Base-by-base conservation (phyloP, 2,113 vertebrate genomes). In the Hippopotamus amphibius region DNA sequence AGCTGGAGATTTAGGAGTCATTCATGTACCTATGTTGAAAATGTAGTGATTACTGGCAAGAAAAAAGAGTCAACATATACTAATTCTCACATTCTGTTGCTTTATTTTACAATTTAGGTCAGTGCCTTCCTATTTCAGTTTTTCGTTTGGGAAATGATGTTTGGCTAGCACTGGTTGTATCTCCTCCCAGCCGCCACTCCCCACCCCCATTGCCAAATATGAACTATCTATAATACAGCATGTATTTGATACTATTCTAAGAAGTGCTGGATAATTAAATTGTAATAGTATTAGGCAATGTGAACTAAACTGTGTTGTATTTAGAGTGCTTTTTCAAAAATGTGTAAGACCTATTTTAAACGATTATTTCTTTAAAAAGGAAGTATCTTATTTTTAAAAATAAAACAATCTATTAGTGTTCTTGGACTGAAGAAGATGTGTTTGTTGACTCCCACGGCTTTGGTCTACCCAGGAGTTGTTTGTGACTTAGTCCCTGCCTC, bases 351-450 rank as follows among this genome's bases (percentile, higher is more conserved):
- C 22, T 92, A n/a, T 77, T 96, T 89, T 24, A 30, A 92, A 96
- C 92, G 50, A 94, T 57, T 28, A 46, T 50, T 87, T 83, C 17
- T 86, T 95, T 77, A 77, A 69, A 94, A 80, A 92, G n/a, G 61
- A 86, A 92, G 41, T 91, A 61, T 3, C 50, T 83, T 53, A 85
- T 69, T 94, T 96, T 28, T 37, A 48, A 76, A 93, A 82, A 85
- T 50, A 82, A 96, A 92, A 89, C 28, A 84, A 77, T 93, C 48
- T 79, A 28, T 41, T 96, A 53, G 37, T 93, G 30, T 84, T 95
- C 37, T 87, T 90, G 46, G 53, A 85, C 81, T 71, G 68, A 91
- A 66, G 21, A 90, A 66, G 13, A 28, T 71, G 59, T 93, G 28
- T 88, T 95, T 95, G 63, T 92, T 88, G 68, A 87, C 13, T 72